Conservation (phyloP, 2,888 invertebrate genomes). For the Leptinotarsa tumamoca region DNA sequence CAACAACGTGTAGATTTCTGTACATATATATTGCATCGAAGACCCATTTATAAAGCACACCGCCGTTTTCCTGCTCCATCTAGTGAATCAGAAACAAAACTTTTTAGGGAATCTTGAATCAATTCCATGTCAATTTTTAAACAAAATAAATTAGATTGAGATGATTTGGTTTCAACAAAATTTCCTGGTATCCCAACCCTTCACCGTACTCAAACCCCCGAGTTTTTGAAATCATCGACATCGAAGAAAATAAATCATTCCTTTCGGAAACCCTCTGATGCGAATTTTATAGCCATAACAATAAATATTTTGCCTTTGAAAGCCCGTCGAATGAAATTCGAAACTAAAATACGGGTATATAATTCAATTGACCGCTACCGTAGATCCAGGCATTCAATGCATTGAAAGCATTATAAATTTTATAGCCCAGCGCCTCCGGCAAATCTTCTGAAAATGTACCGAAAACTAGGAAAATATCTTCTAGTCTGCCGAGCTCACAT, state of each 20-base stretch:
- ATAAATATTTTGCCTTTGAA: conserved; percentile 16
- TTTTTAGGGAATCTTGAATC: no score
- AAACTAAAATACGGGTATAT: conserved; percentile 16
- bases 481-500: not conserved
- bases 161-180: not conserved
- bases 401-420: conserved; percentile 12
- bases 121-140: no score
- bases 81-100: no score
- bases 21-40: no score
- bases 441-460: not conserved
- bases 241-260: conserved; percentile 5
- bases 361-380: conserved; percentile 12
- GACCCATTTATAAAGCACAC: no score
- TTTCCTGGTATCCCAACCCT: not conserved
- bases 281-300: conserved; percentile 11
- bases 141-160: no score
- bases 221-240: not conserved
- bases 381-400: not conserved
- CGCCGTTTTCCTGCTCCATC: no score
- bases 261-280: conserved; percentile 7
- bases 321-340: conserved; percentile 15
- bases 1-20: no score
- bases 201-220: not conserved
- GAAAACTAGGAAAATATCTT: not conserved
- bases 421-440: conserved; percentile 2